Evolutionary conservation across 2,113 vertebrate genomes (phyloP), one percentile per base, ranked within the genome.

Genomic region (Tragelaphus strepsiceros): DNA sequence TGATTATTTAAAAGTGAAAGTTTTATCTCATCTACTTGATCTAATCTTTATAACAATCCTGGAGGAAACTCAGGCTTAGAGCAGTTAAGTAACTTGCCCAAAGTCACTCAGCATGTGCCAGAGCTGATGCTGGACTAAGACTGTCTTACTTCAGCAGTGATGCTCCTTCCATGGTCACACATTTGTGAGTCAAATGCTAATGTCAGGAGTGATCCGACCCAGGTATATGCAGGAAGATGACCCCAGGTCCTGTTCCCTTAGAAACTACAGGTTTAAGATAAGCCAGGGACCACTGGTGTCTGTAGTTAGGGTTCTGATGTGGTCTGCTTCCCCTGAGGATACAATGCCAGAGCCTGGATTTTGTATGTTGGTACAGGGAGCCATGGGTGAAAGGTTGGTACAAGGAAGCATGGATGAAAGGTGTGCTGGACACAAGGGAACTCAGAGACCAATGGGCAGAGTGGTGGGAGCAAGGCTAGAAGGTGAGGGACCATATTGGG

Each of bases 341-440:
- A 22, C 17, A 59, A 2, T 46, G 22, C 35, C 86, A 9, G 91
- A 58, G 10, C 15, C 11, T 26, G 56, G 24, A 12, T 15, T 10
- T 43, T 21, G 19, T 49, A 14, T 43, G n/a, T 30, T 1, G 1
- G 28, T 2, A 4, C 46, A 83, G 24, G 59, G 6, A 21, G 28
- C 26, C 10, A 17, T 5, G 30, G 88, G 56, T 3, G 24, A 67
- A 28, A 24, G 6, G 24, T 0, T 1, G 1, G 22, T 3, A 6
- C 19, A 91, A 19, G 35, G 6, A 21, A 49, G 32, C 14, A 11
- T 4, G 35, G 88, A 39, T 2, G 26, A 71, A 51, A 19, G 3
- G 30, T 0, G 1, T 46, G 46, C 24, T 2, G 4, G 62, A 43
- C 21, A 82, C 24, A 35, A 58, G 28, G 22, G 56, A 59, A 3